Conservation (phyloP, 2,113 vertebrate genomes). For the Macrotus californicus region DNA sequence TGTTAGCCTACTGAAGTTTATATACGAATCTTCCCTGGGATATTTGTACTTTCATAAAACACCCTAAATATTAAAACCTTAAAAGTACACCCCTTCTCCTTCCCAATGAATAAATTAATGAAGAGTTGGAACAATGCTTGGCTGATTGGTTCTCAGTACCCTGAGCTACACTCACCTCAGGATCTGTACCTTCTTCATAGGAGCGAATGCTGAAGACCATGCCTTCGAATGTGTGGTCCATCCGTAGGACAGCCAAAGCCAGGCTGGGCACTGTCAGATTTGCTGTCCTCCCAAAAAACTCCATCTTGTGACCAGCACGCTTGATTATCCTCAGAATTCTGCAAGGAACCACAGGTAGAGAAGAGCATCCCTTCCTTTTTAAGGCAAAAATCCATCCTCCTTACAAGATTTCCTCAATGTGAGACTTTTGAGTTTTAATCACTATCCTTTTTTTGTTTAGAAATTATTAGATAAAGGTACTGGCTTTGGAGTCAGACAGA, state of each 20-base stretch:
- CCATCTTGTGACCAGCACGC: slow-evolving; percentile 81
- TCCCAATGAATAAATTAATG: background rate
- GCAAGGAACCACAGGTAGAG: background rate
- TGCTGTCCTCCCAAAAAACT: slow-evolving; percentile 73
- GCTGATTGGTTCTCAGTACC: background rate
- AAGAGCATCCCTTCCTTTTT: background rate
- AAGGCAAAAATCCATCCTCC: background rate
- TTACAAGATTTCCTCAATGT: background rate
- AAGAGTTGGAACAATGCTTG: background rate
- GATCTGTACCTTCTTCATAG: slow-evolving; percentile 65
- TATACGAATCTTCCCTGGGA: background rate
- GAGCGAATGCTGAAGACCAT: slow-evolving; percentile 83
- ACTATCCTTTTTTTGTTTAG: background rate
- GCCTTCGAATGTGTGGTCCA: slow-evolving; percentile 80
- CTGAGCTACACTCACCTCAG: slow-evolving; percentile 79
- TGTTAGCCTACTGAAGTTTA: background rate
- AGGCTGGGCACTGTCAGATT: slow-evolving; percentile 76
- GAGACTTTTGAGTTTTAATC: background rate
- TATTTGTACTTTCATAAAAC: slow-evolving; percentile 20
- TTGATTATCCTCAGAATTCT: slow-evolving; percentile 87
- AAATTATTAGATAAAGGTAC: background rate
- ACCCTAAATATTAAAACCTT: background rate
- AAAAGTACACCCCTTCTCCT: background rate
- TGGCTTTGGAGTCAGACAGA: background rate
- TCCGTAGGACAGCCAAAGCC: slow-evolving; percentile 80